Conservation (phyloP, 2,797 vertebrate genomes). For the Novumbra hubbsi region DNA sequence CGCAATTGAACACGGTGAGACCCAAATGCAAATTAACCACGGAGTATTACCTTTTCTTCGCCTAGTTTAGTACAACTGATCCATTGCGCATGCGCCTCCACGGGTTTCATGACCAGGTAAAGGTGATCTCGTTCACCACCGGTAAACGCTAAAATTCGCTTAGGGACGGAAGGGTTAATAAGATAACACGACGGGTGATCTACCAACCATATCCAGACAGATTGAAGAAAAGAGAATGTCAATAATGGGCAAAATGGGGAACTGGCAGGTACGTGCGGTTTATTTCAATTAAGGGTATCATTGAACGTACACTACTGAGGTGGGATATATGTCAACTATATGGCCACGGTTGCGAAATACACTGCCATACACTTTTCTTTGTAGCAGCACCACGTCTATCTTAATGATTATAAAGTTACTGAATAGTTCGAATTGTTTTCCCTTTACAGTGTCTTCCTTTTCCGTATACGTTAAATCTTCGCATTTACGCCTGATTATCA, state of each 20-base stretch:
- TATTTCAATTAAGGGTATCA: constrained; percentile 57
- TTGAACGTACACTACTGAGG: neutral
- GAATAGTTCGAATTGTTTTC: neutral
- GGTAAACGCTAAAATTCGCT: constrained; percentile 85
- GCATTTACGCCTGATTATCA: neutral
- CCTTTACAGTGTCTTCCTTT: neutral
- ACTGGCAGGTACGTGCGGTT: constrained; percentile 92
- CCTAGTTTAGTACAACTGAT: constrained; percentile 66
- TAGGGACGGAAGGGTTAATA: constrained; percentile 77
- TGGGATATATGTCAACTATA: neutral
- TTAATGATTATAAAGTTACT: neutral
- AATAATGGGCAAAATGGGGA: constrained; percentile 92
- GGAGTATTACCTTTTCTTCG: constrained; percentile 16
- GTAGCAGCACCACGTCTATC: neutral
- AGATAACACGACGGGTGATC: constrained; percentile 78
- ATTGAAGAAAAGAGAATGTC: constrained; percentile 84
- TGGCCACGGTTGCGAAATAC: neutral
- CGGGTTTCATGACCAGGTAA: constrained; percentile 91
- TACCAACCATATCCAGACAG: constrained; percentile 55
- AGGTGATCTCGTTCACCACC: constrained; percentile 78
- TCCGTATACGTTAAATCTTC: neutral
- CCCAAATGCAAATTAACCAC: neutral
- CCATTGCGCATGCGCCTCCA: constrained; percentile 89
- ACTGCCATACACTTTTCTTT: neutral
- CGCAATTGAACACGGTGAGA: neutral